Evolutionary conservation across 2,888 invertebrate genomes (phyloP).

Genomic region (Barypeithes pellucidus): DNA sequence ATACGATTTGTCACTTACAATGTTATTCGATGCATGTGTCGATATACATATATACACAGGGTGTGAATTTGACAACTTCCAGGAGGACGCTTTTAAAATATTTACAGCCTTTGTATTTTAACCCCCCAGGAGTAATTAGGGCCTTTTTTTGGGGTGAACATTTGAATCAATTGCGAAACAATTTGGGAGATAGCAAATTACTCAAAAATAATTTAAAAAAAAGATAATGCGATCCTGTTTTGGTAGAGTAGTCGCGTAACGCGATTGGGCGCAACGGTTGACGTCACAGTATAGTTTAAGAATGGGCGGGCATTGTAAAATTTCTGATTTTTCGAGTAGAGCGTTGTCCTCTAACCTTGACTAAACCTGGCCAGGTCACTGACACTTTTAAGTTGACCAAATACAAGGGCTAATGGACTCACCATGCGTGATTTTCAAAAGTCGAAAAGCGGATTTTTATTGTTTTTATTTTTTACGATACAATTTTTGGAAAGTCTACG

Average conservation of each 20-base stretch:
- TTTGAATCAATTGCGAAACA: too few species aligned
- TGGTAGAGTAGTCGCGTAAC: conserved; percentile 11
- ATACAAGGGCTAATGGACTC: conserved; percentile 41
- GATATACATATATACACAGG: too few species aligned
- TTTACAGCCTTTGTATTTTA: too few species aligned
- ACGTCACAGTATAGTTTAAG: conserved; percentile 47
- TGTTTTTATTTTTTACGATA: conserved; percentile 7
- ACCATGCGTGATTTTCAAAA: conserved; percentile 11
- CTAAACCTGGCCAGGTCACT: conserved; percentile 56
- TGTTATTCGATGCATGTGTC: too few species aligned
- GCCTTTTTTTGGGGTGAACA: too few species aligned
- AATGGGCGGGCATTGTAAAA: conserved; percentile 56
- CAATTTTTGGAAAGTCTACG: conserved; percentile 4
- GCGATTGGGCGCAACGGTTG: conserved; percentile 46
- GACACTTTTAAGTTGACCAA: conserved; percentile 46
- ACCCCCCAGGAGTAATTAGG: too few species aligned
- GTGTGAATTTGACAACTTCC: too few species aligned
- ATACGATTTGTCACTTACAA: too few species aligned
- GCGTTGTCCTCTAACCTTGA: conserved; percentile 55
- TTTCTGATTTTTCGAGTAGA: conserved; percentile 50
- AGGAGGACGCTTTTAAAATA: too few species aligned
- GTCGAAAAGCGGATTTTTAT: conserved; percentile 6
- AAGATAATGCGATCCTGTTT: conserved; percentile 38
- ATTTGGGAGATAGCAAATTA: too few species aligned
- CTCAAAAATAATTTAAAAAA: too few species aligned